Evolutionary conservation across 2,888 invertebrate genomes (phyloP), one percentile per base, ranked within the genome.

Genomic region (Sipha maydis): DNA sequence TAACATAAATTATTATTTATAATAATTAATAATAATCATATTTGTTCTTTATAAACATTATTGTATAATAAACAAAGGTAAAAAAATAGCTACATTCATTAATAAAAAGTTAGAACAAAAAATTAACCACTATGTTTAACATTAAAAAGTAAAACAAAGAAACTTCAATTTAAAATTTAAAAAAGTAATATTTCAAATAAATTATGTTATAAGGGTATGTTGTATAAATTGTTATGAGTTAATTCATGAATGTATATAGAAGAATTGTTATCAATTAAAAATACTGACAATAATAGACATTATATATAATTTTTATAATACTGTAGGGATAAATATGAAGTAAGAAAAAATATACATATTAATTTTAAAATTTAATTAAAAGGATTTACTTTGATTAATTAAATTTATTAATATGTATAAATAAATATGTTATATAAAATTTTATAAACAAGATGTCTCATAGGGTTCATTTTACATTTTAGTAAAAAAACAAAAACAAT

Each of bases 1-100:
- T 85, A 85, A 85, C 78, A 77, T 85, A 69, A 78, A 69, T 85
- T 69, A 78, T 85, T 85, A 78, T 78, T 85, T 71, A 83, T 71
- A 83, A 31, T 41, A 28, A 67, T 41, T 41, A 82, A 71, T 19
- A 69, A 85, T 78, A 48, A 69, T 25, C 19, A 67, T 54, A 69
- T 61, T 84, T 67, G 48, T 84, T 84, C 75, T 61, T 84, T 69
- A 67, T 25, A 77, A 78, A 85, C 31, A 85, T n/a, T 78, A 34
- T 48, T 69, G 69, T 69, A 78, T 17, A 78, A 41, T 85, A 76
- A 85, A 85, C 19, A 77, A 78, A 85, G 48, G 67, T 69, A 78
- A 69, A 85, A 77, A 61, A 85, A 69, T 69, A 78, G 48, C n/a
- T 54, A n/a, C 4, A 34, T 78, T 76, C 34, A 85, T 85, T 25